Conservation (phyloP, 2,113 vertebrate genomes). For the Lucifuga dentata region DNA sequence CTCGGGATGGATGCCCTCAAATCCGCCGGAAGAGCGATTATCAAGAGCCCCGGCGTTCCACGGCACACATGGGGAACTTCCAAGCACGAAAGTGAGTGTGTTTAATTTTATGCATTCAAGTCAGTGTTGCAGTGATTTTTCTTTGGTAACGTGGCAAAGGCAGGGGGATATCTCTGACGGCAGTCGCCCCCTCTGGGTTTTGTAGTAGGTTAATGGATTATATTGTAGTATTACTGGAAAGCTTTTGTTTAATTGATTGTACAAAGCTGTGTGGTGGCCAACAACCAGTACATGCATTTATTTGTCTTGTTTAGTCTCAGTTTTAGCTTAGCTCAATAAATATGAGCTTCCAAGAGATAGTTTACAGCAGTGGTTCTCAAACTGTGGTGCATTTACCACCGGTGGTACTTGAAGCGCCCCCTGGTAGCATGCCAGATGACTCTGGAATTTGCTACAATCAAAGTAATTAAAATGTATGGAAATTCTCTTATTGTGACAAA, state of each 20-base stretch:
- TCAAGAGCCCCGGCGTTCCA: conserved; percentile 88
- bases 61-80: conserved; percentile 88
- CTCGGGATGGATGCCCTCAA: conserved; percentile 87
- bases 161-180: conserved; percentile 14
- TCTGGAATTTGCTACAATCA: too few species aligned
- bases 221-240: conserved; percentile 13
- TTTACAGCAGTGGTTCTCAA: too few species aligned
- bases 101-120: too few species aligned
- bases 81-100: conserved; percentile 87
- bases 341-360: too few species aligned
- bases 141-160: not conserved
- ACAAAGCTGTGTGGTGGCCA: too few species aligned
- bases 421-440: too few species aligned
- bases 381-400: too few species aligned
- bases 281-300: not conserved
- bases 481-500: too few species aligned
- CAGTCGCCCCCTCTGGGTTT: conserved; percentile 14
- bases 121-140: conserved; percentile 5
- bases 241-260: conserved; percentile 15
- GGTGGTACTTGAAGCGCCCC: too few species aligned
- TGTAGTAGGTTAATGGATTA: conserved; percentile 14
- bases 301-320: conserved; percentile 1
- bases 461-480: too few species aligned
- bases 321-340: too few species aligned
- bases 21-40: conserved; percentile 89